These are phyloP conservation scores for Helicolenus hilgendorfi DNA, from an alignment of 2,797 vertebrate species.

Conservation along the genomic window DNA sequence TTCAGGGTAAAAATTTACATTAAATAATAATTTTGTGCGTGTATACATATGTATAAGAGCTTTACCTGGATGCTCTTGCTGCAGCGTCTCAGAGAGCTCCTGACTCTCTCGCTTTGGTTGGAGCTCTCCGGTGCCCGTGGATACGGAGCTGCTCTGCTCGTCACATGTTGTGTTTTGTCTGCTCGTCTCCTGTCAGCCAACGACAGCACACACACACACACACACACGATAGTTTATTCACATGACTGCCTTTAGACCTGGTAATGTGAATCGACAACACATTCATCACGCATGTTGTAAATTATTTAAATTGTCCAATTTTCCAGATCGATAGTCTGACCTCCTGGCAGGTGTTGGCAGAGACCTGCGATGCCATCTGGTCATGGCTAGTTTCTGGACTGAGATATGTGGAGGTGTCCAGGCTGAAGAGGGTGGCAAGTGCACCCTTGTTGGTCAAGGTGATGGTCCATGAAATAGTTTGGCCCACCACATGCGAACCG, in stretches of 20 bases:
- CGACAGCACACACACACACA: slow-evolving; percentile 6
- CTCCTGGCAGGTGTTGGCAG: slow-evolving; percentile 56
- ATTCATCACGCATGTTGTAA: not conserved
- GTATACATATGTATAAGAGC: not conserved
- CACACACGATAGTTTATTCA: not conserved
- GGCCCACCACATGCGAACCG: slow-evolving; percentile 93
- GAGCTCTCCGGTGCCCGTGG: slow-evolving; percentile 13
- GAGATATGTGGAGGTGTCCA: slow-evolving; percentile 76
- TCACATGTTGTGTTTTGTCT: slow-evolving; percentile 31
- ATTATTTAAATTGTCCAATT: no score
- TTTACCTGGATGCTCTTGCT: slow-evolving; percentile 52
- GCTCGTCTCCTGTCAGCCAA: slow-evolving; percentile 46
- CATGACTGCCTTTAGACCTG: not conserved
- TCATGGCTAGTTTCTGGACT: slow-evolving; percentile 49
- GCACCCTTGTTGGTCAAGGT: slow-evolving; percentile 94
- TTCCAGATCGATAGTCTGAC: slow-evolving; percentile 71
- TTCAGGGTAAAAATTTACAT: not conserved
- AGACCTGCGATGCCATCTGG: slow-evolving; percentile 35
- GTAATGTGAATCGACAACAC: not conserved
- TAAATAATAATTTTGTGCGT: not conserved
- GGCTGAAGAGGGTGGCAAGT: slow-evolving; percentile 90
- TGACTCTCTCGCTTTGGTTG: slow-evolving; percentile 33
- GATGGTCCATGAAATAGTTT: slow-evolving; percentile 91
- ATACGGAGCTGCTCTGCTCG: not conserved
- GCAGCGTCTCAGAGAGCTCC: slow-evolving; percentile 21